These are phyloP conservation scores for Otis tarda DNA, from an alignment of 2,113 vertebrate species.

Conservation along the genomic window DNA sequence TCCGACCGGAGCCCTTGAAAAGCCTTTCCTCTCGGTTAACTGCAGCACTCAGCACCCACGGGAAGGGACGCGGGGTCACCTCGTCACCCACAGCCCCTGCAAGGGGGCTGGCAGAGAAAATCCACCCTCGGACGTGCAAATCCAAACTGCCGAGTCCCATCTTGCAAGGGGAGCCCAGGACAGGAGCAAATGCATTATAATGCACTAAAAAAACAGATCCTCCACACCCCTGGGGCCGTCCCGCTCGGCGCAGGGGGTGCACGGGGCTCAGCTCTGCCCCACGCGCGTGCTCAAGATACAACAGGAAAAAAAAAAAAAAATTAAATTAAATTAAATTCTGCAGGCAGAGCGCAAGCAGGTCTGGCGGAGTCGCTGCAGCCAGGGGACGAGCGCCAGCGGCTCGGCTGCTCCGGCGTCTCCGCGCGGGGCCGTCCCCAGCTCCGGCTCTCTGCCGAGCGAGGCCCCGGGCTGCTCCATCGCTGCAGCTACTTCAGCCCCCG, in stretches of 20 bases:
- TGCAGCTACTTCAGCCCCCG: background rate
- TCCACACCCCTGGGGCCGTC: fast-evolving
- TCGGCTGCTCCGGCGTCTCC: background rate
- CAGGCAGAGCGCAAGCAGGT: background rate
- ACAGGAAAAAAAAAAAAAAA: background rate
- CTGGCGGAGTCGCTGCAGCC: background rate
- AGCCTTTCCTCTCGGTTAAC: background rate
- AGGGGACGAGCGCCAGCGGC: background rate
- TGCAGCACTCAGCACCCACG: background rate
- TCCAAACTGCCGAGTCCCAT: fast-evolving
- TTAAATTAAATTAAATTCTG: background rate
- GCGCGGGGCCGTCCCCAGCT: background rate
- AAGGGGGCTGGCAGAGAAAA: background rate
- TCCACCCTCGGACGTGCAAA: background rate
- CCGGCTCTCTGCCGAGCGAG: background rate
- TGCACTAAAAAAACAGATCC: background rate
- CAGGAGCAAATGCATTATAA: background rate
- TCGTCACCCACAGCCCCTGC: background rate
- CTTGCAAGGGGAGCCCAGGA: background rate
- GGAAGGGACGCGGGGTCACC: background rate
- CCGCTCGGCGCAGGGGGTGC: background rate
- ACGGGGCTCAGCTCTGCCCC: background rate
- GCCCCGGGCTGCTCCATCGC: background rate
- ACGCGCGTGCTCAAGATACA: fast-evolving
- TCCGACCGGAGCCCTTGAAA: background rate